phyloP scores from a whole-genome alignment of 2,888 invertebrate genomes.

The Hydrotaea diabolus region DNA sequence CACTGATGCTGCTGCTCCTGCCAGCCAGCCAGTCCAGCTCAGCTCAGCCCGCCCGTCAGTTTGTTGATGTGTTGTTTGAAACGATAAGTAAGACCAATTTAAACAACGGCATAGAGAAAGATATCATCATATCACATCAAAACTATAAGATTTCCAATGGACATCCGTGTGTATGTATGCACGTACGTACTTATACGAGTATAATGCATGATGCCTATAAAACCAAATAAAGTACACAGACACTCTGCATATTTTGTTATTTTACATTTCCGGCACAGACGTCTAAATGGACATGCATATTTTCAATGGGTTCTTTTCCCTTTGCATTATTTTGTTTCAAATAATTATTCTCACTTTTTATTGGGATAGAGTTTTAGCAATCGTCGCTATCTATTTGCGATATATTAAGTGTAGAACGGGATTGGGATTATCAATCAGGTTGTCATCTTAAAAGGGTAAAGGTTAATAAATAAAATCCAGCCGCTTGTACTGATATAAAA shows the following conservation, averaged over 20 bases:
- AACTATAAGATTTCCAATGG: slow-evolving; percentile 31
- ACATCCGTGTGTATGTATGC: slow-evolving; percentile 10
- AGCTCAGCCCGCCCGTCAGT: neutral
- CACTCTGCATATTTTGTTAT: slow-evolving; percentile 48
- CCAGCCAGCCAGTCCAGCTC: no score
- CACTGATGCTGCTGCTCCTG: neutral
- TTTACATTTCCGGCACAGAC: slow-evolving; percentile 70
- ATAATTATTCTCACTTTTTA: slow-evolving; percentile 23
- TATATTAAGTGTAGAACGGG: neutral
- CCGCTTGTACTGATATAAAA: no score
- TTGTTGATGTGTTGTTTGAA: slow-evolving; percentile 12
- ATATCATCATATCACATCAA: slow-evolving; percentile 36
- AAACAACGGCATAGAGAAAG: slow-evolving; percentile 56
- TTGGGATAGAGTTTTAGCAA: neutral
- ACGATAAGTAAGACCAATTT: slow-evolving; percentile 56
- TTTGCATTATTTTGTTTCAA: neutral
- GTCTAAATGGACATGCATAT: slow-evolving; percentile 62
- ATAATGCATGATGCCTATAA: slow-evolving; percentile 26
- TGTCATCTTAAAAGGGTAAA: no score
- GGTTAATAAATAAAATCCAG: no score
- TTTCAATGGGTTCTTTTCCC: slow-evolving; percentile 11
- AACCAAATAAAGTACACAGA: slow-evolving; percentile 28
- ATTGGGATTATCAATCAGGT: neutral
- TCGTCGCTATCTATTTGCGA: neutral
- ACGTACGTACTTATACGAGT: slow-evolving; percentile 39